phyloP scores from a whole-genome alignment of 2,113 vertebrate genomes.

The Limanda limanda region DNA sequence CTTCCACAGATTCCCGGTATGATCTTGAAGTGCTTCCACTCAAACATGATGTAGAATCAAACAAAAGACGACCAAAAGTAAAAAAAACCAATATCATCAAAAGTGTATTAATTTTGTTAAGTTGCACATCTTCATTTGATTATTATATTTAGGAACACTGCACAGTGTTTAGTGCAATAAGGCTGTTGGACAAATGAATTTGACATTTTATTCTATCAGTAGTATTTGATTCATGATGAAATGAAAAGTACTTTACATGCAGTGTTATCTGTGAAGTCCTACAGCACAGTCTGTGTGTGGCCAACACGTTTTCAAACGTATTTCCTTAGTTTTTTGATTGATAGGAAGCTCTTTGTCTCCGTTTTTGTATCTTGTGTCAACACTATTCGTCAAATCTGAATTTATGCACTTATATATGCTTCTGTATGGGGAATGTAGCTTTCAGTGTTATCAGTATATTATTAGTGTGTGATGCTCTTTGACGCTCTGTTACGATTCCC shows the following conservation, averaged over 20 bases:
- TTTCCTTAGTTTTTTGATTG: constrained; percentile 26
- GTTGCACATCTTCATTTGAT: constrained; percentile 3
- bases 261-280: constrained; percentile 24
- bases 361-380: constrained; percentile 55
- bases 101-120: constrained; percentile 12
- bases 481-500: constrained; percentile 38
- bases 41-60: constrained; percentile 31
- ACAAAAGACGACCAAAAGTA: constrained; percentile 16
- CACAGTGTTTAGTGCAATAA: constrained; percentile 43
- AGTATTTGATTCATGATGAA: constrained; percentile 7
- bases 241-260: constrained; percentile 2
- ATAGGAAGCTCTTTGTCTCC: constrained; percentile 29
- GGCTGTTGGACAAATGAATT: constrained; percentile 12
- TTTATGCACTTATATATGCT: constrained; percentile 73
- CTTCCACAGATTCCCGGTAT: constrained; percentile 30
- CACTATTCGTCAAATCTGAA: constrained; percentile 57
- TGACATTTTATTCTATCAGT: constrained; percentile 23
- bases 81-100: constrained; percentile 20
- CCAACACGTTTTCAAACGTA: constrained; percentile 7
- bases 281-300: constrained; percentile 21
- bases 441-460: constrained; percentile 62
- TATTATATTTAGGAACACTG: constrained; percentile 11
- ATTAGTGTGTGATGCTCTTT: constrained; percentile 48
- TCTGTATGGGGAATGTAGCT: constrained; percentile 75
- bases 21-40: constrained; percentile 65